Evolutionary conservation across 2,888 invertebrate genomes (phyloP).

Genomic region (Phasia obesa): DNA sequence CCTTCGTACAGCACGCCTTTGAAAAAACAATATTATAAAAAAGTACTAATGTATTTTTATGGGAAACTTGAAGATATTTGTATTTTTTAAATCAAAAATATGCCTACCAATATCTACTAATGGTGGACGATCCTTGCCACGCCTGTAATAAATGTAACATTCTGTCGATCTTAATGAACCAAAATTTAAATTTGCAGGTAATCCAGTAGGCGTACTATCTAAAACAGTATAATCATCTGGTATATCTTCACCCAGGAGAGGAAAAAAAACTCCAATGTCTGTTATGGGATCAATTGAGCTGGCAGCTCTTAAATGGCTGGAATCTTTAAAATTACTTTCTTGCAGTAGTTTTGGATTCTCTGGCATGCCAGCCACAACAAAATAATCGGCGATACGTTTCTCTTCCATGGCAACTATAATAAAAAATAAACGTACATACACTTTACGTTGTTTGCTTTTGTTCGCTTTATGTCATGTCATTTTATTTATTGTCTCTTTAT

Average conservation of each 20-base stretch:
- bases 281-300: conserved; percentile 96
- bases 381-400: conserved; percentile 96
- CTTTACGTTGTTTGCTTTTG: not conserved
- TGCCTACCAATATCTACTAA: conserved; percentile 96
- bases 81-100: not conserved
- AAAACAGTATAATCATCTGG: conserved; percentile 89
- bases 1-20: conserved; percentile 98
- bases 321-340: conserved; percentile 88
- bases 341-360: conserved; percentile 90
- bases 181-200: conserved; percentile 97
- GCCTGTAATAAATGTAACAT: conserved; percentile 94
- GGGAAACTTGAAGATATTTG: not conserved
- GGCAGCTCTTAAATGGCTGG: conserved; percentile 90
- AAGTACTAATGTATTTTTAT: not conserved
- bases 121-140: conserved; percentile 97
- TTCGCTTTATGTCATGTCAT: not conserved
- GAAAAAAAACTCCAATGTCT: conserved; percentile 95
- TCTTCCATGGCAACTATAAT: conserved; percentile 87
- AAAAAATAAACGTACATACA: conserved; percentile 31
- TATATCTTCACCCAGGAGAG: conserved; percentile 91
- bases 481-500: conserved; percentile 17
- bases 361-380: conserved; percentile 97
- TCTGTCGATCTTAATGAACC: conserved; percentile 96
- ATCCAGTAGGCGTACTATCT: conserved; percentile 91
- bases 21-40: conserved; percentile 56